Evolutionary conservation across 2,888 invertebrate genomes (phyloP), one percentile per base, ranked within the genome.

Genomic region (Neoscelio sp.): DNA sequence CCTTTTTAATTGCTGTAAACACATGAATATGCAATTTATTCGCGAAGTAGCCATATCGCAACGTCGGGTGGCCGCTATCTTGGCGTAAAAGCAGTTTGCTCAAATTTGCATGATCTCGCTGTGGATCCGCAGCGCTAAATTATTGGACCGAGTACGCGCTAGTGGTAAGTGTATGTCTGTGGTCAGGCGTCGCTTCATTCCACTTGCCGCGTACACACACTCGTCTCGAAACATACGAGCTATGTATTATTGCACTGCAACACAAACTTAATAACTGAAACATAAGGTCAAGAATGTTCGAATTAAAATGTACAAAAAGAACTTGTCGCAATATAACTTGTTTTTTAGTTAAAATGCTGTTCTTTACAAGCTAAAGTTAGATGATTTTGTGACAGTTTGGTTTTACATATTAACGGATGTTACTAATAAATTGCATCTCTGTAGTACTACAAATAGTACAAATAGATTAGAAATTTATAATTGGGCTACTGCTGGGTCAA

Each of bases 161-260:
- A 78, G 80, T 81, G 73, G 80, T 80, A 70, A 73, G 78, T 70
- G 48, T 80, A 76, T 71, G 68, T 73, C 71, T 76, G 73, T 71
- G 75, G 80, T 76, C 80, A 78, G 80, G 67, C 80, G 65, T 58
- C 62, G 76, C 67, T 80, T 75, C 76, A 80, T 80, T 75, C 71
- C 54, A 60, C 79, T 67, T 65, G 13, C 42, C 60, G 60, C 58
- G 58, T 62, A 62, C 65, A 62, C 73, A 68, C 65, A 58, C 52
- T 70, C 67, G 35, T 52, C 46, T 54, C 40, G 62, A 71, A 71
- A 70, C 64, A 58, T 65, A 65, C 70, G 54, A 76, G 65, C 58
- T 60, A 54, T 50, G 78, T 79, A 75, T 76, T 71, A 80, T 80
- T 80, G 62, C 71, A 56, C 67, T 68, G 64, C 71, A 71, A 68